Evolutionary conservation across 53 echinoderm and acorn worm genomes (phyloP), one percentile per base, ranked within the genome.

Genomic region (Holothuria leucospilota): DNA sequence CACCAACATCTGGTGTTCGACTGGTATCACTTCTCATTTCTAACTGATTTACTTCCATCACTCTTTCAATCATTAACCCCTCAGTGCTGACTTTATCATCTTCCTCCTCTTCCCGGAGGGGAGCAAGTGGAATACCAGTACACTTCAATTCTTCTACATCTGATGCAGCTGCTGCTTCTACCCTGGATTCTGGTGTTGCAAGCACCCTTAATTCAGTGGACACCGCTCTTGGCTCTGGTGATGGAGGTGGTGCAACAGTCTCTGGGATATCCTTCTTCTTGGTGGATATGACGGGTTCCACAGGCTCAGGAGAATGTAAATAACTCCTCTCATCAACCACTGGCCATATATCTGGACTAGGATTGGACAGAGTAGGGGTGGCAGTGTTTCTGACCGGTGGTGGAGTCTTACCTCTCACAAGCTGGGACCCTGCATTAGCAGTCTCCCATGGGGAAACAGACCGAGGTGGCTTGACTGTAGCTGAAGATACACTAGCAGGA

Each of bases 231-330:
- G 95, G 99, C 78, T 93, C 95, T 13, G 99, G 99, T 13, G 98
- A 98, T 8, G 98, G 98, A 2, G 99, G 99, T 4, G 99, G 99
- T 11, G 99, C 95, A 11, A 88, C 92, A 20, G 99, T 95, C 15
- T 95, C 94, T 52, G 94, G 87, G 63, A 78, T 86, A 64, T 92
- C 84, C 21, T 63, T 51, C 70, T 88, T 79, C 84, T 85, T 68
- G 4, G 68, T 64, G 6, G 88, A 64, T 63, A 80, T 15, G 14
- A 61, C 53, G 0, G 85, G 66, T 13, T 90, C 88, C 38, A 53
- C 82, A 34, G 79, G 52, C 23, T 99, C 94, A 0, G 95, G 95
- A 0, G 94, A 89, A 2, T 82, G 81, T 87, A 95, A 88, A 71
- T 89, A 99, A 49, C 92, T 95, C 69, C 94, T 85, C 71, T 99